Percentiles rank a stretch among this genome's conserved stretches.
phyloP scores from a whole-genome alignment of 2,797 vertebrate species.

The Chiroxiphia lanceolata region DNA sequence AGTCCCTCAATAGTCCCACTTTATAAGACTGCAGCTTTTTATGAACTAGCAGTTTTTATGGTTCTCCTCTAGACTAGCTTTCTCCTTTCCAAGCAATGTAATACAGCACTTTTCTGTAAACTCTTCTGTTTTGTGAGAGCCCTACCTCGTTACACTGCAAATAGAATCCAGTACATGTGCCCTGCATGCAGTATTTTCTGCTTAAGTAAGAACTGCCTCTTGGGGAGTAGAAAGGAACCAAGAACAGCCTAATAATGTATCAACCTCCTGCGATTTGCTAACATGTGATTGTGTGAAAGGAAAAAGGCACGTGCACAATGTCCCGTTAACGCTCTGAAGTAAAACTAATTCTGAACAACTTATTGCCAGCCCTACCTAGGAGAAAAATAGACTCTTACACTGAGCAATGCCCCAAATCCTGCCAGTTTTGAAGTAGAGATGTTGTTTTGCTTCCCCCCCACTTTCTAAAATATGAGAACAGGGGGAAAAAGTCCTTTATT shows the following conservation, averaged over 20 bases:
- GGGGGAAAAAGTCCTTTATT: not conserved
- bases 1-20: not conserved
- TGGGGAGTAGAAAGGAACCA: not conserved
- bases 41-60: not conserved
- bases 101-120: not conserved
- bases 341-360: not conserved
- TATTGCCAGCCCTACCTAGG: not conserved
- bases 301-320: not conserved
- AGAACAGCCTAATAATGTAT: slow-evolving; percentile 1
- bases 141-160: not conserved
- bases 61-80: not conserved
- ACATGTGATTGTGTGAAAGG: not conserved
- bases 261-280: not conserved
- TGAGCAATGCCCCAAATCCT: not conserved
- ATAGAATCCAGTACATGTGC: not conserved
- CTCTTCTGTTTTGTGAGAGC: not conserved
- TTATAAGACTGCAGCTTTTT: not conserved
- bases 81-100: not conserved
- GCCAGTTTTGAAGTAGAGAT: not conserved
- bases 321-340: not conserved
- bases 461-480: not conserved
- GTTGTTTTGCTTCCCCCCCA: not conserved
- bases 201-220: not conserved
- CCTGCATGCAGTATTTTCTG: not conserved
- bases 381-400: not conserved